phyloP scores from a whole-genome alignment of 2,888 invertebrate genomes.

The Lithophane socia region DNA sequence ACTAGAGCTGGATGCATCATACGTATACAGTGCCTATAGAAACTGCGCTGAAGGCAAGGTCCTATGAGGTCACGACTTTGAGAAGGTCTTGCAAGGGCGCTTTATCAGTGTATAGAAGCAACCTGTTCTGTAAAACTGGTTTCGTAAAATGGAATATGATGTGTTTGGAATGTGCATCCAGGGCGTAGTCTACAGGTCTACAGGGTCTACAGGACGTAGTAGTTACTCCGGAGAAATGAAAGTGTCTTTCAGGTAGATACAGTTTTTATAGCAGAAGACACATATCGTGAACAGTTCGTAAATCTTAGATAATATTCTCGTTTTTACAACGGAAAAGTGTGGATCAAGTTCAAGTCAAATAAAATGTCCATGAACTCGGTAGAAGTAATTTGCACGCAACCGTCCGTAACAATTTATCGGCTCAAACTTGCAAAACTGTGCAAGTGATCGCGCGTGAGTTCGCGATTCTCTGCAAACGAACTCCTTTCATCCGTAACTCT shows the following conservation, averaged over 20 bases:
- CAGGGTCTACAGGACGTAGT: background rate
- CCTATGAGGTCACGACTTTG: slow-evolving; percentile 87
- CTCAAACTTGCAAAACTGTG: slow-evolving; percentile 76
- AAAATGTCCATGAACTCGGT: slow-evolving; percentile 75
- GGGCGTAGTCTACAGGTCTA: slow-evolving; percentile 8
- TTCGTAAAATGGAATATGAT: slow-evolving; percentile 70
- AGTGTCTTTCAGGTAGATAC: background rate
- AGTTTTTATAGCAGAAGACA: background rate
- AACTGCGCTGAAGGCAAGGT: slow-evolving; percentile 82
- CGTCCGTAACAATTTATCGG: slow-evolving; percentile 81
- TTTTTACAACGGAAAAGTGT: slow-evolving; percentile 38
- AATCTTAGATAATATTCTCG: slow-evolving; percentile 22
- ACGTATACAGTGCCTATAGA: slow-evolving; percentile 62
- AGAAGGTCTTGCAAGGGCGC: slow-evolving; percentile 85
- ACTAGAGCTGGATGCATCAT: slow-evolving; percentile 14
- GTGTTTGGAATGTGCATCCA: slow-evolving; percentile 59
- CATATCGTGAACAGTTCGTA: slow-evolving; percentile 4
- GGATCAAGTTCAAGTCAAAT: slow-evolving; percentile 71
- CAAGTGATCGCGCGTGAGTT: no score
- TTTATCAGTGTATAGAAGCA: slow-evolving; percentile 72
- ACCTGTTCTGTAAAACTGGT: slow-evolving; percentile 76
- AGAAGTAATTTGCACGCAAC: slow-evolving; percentile 81
- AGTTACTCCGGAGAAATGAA: slow-evolving; percentile 10
- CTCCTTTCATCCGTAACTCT: slow-evolving; percentile 72
- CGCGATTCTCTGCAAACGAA: slow-evolving; percentile 70